These are phyloP conservation scores for Byasa hedistus DNA, from an alignment of 2,888 invertebrate species.

Conservation along the genomic window DNA sequence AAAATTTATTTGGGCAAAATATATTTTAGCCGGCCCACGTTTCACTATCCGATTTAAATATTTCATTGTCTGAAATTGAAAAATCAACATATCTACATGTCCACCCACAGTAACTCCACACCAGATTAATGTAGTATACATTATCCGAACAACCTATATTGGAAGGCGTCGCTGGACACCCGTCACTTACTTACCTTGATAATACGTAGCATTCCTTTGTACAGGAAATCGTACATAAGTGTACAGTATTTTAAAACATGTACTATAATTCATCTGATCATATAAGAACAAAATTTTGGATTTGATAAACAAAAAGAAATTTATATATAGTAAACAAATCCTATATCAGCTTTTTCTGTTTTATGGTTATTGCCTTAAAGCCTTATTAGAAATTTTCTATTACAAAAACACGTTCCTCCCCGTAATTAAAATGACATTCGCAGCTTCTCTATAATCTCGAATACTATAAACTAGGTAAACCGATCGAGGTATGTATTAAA, in stretches of 20 bases:
- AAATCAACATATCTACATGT: conserved; percentile 29
- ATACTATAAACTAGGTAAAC: neutral
- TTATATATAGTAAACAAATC: neutral
- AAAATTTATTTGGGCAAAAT: neutral
- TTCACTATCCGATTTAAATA: neutral
- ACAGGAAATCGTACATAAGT: conserved; percentile 53
- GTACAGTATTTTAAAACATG: conserved; percentile 1
- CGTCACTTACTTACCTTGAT: conserved; percentile 62
- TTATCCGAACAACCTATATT: conserved; percentile 34
- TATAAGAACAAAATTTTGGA: neutral
- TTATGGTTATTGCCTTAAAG: neutral
- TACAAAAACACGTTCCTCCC: neutral
- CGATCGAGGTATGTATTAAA: neutral
- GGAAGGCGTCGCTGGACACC: conserved; percentile 34
- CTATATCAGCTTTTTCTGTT: neutral
- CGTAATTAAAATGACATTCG: neutral
- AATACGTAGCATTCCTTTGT: conserved; percentile 55
- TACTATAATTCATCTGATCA: conserved; percentile 1
- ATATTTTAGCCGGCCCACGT: conserved; percentile 11
- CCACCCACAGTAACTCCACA: conserved; percentile 34
- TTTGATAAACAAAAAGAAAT: neutral
- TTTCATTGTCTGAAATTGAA: conserved; percentile 27
- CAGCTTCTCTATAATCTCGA: neutral
- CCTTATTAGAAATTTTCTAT: neutral
- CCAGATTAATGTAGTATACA: conserved; percentile 32